Evolutionary conservation across 1,140 invertebrate species (phyloP), one percentile per base, ranked within the genome.

Genomic region (Brachionus rubens): DNA sequence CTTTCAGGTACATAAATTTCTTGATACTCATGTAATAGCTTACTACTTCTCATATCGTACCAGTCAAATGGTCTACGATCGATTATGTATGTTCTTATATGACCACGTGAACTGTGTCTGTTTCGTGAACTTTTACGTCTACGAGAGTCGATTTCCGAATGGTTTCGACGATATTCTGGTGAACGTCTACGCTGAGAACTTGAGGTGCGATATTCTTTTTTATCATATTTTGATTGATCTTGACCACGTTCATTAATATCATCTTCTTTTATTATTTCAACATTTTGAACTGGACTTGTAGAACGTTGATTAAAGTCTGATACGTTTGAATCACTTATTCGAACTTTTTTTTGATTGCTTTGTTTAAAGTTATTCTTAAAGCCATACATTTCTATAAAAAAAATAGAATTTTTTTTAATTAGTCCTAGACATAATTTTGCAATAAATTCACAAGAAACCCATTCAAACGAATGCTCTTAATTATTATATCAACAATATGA

Each of bases 21-120:
- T 21, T 62, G 28, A 62, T 36, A 62, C 14, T 62, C 56, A 40
- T 62, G 28, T 33, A 62, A 62, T 36, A 62, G 33, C 36, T 62
- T 30, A 36, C 56, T 10, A 16, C 33, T 33, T 36, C 36, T 19
- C 28, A 30, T 14, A 33, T 62, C 36, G 33, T 62, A 62, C 56
- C 56, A 62, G 36, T 62, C 56, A 62, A 62, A 62, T 5, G 56
- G 28, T 62, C 16, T 28, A 3, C 56, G 30, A 16, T 62, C 21
- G 9, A 36, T 36, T 2, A 62, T 30, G 1, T 36, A 62, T 16
- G 56, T 62, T 9, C 56, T n/a, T 19, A n/a, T n/a, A n/a, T n/a
- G n/a, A n/a, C n/a, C n/a, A n/a, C n/a, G n/a, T n/a, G n/a, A n/a
- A n/a, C n/a, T n/a, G n/a, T n/a, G n/a, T n/a, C n/a, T n/a, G n/a